Conservation (phyloP, 1,140 invertebrate genomes). For the Agrypnia vestita region DNA sequence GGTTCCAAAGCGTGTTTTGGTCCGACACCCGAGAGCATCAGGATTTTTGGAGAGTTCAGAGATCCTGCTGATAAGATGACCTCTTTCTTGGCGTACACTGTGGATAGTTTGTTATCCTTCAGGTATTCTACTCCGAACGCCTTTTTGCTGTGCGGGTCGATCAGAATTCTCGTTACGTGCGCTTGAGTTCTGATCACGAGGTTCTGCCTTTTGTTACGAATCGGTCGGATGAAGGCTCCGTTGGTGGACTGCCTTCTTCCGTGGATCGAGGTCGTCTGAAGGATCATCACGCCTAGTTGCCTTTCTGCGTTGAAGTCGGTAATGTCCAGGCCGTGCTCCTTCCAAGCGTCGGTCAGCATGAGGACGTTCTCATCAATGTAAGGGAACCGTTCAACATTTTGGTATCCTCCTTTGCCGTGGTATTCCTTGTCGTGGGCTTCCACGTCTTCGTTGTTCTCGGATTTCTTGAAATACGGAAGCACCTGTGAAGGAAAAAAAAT, state of each 20-base stretch:
- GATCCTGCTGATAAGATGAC: slow-evolving; percentile 82
- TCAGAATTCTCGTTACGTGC: slow-evolving; percentile 81
- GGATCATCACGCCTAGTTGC: slow-evolving; percentile 75
- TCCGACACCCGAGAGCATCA: slow-evolving; percentile 85
- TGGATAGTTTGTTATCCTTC: slow-evolving; percentile 63
- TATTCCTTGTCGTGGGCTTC: slow-evolving; percentile 71
- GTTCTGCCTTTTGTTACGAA: slow-evolving; percentile 80
- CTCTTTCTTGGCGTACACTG: slow-evolving; percentile 77
- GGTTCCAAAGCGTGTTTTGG: slow-evolving; percentile 75
- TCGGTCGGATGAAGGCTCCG: slow-evolving; percentile 81
- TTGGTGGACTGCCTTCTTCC: slow-evolving; percentile 83
- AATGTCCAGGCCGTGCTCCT: slow-evolving; percentile 74
- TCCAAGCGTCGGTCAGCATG: slow-evolving; percentile 74
- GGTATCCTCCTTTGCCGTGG: slow-evolving; percentile 75
- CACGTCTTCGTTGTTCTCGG: slow-evolving; percentile 78
- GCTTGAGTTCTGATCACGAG: slow-evolving; percentile 81
- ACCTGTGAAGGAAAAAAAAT: slow-evolving; percentile 69
- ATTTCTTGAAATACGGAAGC: slow-evolving; percentile 87
- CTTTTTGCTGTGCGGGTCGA: slow-evolving; percentile 79
- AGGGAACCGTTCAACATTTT: slow-evolving; percentile 76
- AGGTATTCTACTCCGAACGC: slow-evolving; percentile 82
- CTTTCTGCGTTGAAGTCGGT: slow-evolving; percentile 74
- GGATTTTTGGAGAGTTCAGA: slow-evolving; percentile 81
- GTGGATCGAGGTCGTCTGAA: slow-evolving; percentile 74
- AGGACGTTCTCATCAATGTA: slow-evolving; percentile 75